Evolutionary conservation across 2,888 invertebrate species (phyloP), one percentile per base, ranked within the genome.

Genomic region (Cryptocephalus moraei): DNA sequence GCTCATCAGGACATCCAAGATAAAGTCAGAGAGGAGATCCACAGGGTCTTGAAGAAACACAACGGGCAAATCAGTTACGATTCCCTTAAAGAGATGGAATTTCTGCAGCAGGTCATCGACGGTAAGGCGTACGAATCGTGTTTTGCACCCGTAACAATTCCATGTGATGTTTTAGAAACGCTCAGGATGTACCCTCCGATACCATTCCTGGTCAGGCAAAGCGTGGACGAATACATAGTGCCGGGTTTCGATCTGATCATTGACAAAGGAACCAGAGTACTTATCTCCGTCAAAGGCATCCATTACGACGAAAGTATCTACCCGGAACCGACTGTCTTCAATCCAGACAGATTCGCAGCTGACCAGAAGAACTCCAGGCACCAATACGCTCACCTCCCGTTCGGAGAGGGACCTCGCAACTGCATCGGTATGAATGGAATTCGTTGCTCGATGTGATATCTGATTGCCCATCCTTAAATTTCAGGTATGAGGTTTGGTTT

Each of bases 401-500:
- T 56, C 43, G 57, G 57, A 1, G 53, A 56, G 47, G 57, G 57
- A 8, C 56, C 54, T 9, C 48, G 57, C 33, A 44, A 47, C 13
- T 56, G 55, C 33, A 56, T 56, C 45, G 55, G 55, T 56, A 44
- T 31, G 47, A 22, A 22, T 22, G 6, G 6, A 22, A 22, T 22
- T 22, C 6, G 22, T 22, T 22, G 22, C 22, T 22, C 22, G 2
- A 22, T 22, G 6, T 4, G 22, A 22, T 22, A 22, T 22, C 6
- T 22, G 22, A 22, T 22, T 22, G 6, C 6, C 22, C 2, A 6
- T 22, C 3, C 22, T 2, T 22, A 22, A 4, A 6, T 57, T 59
- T 36, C 32, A 66, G 66, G 66, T 34, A 45, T 57, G 34, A 56
- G 65, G 33, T 63, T 66, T 49, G 67, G 64, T 9, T 39, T 62